Evolutionary conservation across 30 jellyfish, hydroid and myxozoan species (phyloP), one percentile per base, ranked within the genome.

Genomic region (Rhopilema esculentum): DNA sequence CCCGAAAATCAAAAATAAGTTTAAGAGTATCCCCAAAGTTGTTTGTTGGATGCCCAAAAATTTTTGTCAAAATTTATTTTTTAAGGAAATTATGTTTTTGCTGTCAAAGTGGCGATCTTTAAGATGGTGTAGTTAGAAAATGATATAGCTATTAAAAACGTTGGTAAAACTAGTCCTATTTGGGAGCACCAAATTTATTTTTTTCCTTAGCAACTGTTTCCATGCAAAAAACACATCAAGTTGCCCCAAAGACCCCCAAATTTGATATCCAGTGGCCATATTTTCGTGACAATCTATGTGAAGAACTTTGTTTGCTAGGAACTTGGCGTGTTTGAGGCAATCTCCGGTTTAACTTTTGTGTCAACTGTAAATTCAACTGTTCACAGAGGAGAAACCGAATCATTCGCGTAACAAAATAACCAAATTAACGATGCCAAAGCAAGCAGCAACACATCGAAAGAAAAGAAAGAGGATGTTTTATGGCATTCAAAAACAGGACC

Each of bases 401-500:
- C 57, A 40, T 40, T 40, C 57, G 57, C 57, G 57, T 40, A 40
- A 40, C 57, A 40, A 40, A 40, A 40, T 40, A 40, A 40, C 57
- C 57, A 40, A 40, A 40, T 40, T 40, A n/a, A 40, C 57, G 12
- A 40, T 40, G 57, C 57, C n/a, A 63, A 63, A 69, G 51, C 80
- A 69, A 69, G 53, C 53, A 23, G 49, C 80, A 18, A 29, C 53
- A 18, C 31, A 69, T 69, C 49, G 53, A 69, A 69, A 69, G 80
- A 69, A 69, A 29, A 69, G 80, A 69, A 69, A 69, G 53, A 69
- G 80, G 31, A 69, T 29, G 22, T 69, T 69, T 27, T 18, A 69
- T 69, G 80, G 80, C 80, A 69, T 29, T n/a, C 80, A 69, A 23
- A 69, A 69, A 69, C 80, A 69, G 80, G 49, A 69, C 27, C 53